Base-by-base conservation (phyloP, 37 sponge, comb jelly and placozoan species). In the Ianthella basta region DNA sequence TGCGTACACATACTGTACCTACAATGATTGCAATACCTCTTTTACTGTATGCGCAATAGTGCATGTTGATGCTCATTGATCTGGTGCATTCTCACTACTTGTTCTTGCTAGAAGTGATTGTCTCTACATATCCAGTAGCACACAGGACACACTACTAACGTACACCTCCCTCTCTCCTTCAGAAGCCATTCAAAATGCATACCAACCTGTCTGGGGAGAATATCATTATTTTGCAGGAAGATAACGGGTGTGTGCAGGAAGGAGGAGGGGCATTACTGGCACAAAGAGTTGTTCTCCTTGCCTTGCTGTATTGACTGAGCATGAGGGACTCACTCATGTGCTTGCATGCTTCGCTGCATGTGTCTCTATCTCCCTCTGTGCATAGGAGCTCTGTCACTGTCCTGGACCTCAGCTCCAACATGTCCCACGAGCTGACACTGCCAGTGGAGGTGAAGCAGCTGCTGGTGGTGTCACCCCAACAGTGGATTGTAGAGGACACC, bases 321-420 rank as follows among this genome's bases (percentile, higher is more conserved):
- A 3, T 44, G 3, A 10, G 3, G 50, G 50, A 3, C 8, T 44
- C 50, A 44, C 50, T 44, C 3, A 44, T 3, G 50, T 44, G 6
- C 8, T 44, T 44, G 50, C 50, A 44, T 44, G 50, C 50, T 10
- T 44, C 50, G 8, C 50, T 8, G 8, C 8, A 4, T 6, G 10
- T 1, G 1, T 30, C 34, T 23, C 12, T 54, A 15, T 21, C 21
- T 56, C 82, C 21, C 24, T 34, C 21, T 33, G 35, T 64, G 21
- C 34, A 19, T 33, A 83, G 69, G 33, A 55, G 35, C 55, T 33
- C 35, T 10, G 39, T 82, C 23, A 38, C 29, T 4, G 41, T 60
- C 25, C 20, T 79, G 29, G 86, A 86, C 25, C 79, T 86, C n/a
- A 27, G 41, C 21, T 33, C 55, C 23, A n/a, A 8, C 24, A 23